phyloP scores from a whole-genome alignment of 53 echinoderm and acorn worm species.

The Luidia sarsii region DNA sequence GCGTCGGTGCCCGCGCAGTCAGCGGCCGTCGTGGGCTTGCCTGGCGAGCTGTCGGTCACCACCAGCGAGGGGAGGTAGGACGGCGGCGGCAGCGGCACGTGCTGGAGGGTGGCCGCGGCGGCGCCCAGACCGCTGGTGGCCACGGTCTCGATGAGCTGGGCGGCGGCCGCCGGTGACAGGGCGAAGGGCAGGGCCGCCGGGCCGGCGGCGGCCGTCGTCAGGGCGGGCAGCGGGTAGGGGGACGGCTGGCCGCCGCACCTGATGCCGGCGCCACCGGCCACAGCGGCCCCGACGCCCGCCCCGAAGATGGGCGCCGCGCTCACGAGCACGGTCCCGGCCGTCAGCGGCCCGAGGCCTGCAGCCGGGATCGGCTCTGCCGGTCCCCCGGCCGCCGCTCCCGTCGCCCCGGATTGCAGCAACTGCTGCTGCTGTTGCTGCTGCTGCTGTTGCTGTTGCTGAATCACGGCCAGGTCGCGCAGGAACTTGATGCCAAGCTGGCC shows the following conservation, averaged over 20 bases:
- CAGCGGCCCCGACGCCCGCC: conserved; percentile 11
- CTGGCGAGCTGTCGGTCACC: neutral
- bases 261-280: neutral
- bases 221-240: conserved; percentile 9
- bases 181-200: conserved; percentile 32
- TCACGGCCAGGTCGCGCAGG: conserved; percentile 64
- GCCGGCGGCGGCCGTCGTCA: conserved; percentile 31
- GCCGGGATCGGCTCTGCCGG: neutral
- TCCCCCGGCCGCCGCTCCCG: conserved; percentile 31
- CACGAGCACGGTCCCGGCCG: conserved; percentile 14
- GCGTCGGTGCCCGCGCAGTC: neutral
- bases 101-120: neutral
- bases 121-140: conserved; percentile 12
- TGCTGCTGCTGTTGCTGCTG: too few relatives aligned
- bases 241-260: conserved; percentile 12
- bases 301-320: conserved; percentile 30
- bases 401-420: conserved; percentile 57
- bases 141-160: neutral
- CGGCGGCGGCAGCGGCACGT: too few relatives aligned
- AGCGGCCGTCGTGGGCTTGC: neutral
- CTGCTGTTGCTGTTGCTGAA: too few relatives aligned
- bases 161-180: conserved; percentile 20
- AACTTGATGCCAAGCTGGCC: conserved; percentile 75
- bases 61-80: too few relatives aligned
- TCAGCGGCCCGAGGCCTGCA: too few relatives aligned